These are phyloP conservation scores for Anableps anableps DNA, from an alignment of 2,797 vertebrate species.

Conservation along the genomic window DNA sequence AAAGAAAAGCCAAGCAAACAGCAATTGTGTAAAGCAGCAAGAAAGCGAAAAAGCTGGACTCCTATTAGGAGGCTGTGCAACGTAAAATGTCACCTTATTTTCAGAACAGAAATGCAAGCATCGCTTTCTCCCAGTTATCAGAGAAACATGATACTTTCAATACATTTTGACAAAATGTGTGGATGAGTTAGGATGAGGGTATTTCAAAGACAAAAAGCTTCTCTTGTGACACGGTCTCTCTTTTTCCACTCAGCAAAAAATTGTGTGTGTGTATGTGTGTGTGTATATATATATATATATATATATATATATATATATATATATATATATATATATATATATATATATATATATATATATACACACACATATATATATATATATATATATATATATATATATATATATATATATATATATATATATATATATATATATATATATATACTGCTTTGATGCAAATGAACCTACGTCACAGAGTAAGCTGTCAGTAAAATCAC, in stretches of 20 bases:
- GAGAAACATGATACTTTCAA: slow-evolving; percentile 41
- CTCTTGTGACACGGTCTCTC: background rate
- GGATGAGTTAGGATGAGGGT: slow-evolving; percentile 27
- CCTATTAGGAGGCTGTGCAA: slow-evolving; percentile 48
- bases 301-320: no score
- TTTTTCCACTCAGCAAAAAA: slow-evolving; percentile 9
- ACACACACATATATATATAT: background rate
- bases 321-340: no score
- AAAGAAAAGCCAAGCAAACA: slow-evolving; percentile 37
- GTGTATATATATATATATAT: no score
- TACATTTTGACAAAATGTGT: slow-evolving; percentile 40
- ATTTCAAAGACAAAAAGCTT: slow-evolving; percentile 19
- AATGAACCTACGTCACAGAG: no score
- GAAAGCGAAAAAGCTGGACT: slow-evolving; percentile 44
- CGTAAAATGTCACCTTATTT: slow-evolving; percentile 70
- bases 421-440: no score
- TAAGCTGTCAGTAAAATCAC: no score
- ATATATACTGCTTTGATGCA: no score
- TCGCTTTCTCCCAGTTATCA: slow-evolving; percentile 34
- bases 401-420: no score
- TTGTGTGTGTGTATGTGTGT: no score
- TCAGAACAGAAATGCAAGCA: slow-evolving; percentile 50
- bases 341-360: background rate
- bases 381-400: no score
- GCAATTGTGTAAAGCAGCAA: slow-evolving; percentile 30